Conservation (phyloP, 1,140 invertebrate species). For the Stegodyphus mimosarum region DNA sequence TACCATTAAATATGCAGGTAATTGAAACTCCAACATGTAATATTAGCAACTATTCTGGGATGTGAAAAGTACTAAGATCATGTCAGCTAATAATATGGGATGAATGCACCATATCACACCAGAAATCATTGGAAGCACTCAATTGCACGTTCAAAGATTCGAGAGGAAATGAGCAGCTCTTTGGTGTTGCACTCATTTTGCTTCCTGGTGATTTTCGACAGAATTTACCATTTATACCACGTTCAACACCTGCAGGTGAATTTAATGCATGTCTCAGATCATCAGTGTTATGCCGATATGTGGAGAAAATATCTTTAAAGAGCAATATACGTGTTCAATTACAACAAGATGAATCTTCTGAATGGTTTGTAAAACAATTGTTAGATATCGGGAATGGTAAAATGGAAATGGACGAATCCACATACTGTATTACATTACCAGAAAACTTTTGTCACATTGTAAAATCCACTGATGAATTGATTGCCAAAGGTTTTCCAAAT, state of each 20-base stretch:
- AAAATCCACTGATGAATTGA: no score
- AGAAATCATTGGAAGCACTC: conserved; percentile 65
- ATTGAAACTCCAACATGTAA: conserved; percentile 36
- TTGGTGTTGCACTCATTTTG: conserved; percentile 65
- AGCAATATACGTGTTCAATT: no score
- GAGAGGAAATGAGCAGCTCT: conserved; percentile 20
- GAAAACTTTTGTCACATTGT: no score
- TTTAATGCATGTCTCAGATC: conserved; percentile 67
- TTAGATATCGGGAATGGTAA: no score
- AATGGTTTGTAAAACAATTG: no score
- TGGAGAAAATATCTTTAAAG: no score
- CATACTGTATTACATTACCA: no score
- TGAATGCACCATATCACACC: not conserved
- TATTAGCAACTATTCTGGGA: not conserved
- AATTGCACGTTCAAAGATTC: conserved; percentile 67
- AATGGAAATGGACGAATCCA: no score
- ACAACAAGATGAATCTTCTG: no score
- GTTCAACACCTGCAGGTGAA: conserved; percentile 65
- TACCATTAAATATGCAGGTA: conserved; percentile 65
- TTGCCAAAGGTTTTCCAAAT: no score
- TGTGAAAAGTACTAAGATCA: not conserved
- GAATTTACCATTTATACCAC: conserved; percentile 67
- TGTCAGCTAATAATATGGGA: conserved; percentile 1
- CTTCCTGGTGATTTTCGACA: conserved; percentile 69
- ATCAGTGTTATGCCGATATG: conserved; percentile 36